Percentiles rank a stretch among this genome's conserved stretches.
Evolutionary conservation across 2,113 vertebrate species (phyloP).

Genomic region (Lepisosteus oculatus): DNA sequence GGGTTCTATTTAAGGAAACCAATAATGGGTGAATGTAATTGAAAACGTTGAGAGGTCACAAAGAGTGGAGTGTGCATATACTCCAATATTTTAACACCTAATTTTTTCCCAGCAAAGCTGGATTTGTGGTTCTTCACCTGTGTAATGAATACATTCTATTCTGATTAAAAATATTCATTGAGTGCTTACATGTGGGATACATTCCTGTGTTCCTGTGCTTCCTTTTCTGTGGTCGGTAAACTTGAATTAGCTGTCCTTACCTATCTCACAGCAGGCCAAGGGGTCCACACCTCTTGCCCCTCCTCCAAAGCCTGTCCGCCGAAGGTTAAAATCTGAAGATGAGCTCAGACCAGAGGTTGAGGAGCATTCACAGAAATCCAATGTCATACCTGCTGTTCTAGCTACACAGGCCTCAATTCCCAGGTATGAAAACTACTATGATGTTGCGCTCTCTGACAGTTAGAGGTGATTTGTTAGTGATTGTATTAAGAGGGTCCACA

Average conservation of each 20-base stretch:
- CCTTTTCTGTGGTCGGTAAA: neutral
- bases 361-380: conserved; percentile 83
- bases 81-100: no score
- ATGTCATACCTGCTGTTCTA: conserved; percentile 79
- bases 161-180: neutral
- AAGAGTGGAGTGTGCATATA: no score
- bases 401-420: conserved; percentile 91
- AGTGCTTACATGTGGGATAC: no score
- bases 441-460: no score
- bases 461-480: no score
- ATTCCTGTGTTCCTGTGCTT: neutral
- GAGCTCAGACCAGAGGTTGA: conserved; percentile 88
- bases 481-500: no score
- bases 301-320: conserved; percentile 90
- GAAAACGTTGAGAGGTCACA: no score
- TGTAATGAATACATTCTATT: no score
- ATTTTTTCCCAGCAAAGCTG: no score
- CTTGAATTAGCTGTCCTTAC: neutral
- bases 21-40: no score
- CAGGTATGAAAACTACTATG: conserved; percentile 63
- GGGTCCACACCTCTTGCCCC: conserved; percentile 87
- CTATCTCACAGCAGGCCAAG: conserved; percentile 69
- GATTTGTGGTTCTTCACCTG: no score
- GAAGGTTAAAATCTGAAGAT: conserved; percentile 96
- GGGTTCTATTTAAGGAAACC: no score